Base-by-base conservation (phyloP, 2,888 invertebrate species). In the Aricia artaxerxes region DNA sequence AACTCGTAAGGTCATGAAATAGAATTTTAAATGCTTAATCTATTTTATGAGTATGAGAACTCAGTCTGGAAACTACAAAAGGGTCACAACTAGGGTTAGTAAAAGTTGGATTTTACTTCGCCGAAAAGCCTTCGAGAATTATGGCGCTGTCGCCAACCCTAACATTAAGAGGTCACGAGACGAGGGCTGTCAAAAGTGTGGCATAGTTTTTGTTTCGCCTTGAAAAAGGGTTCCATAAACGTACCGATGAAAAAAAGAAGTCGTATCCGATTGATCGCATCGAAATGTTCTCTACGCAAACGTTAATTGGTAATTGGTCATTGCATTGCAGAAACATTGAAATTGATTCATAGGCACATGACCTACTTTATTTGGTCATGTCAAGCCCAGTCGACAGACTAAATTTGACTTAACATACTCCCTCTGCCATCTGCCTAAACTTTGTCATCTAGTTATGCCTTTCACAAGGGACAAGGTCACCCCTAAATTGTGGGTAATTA, bases 31-130 rank as follows among this genome's bases (percentile, higher is more conserved):
- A 35, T 69, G 35, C 13, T 69, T 69, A 69, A 69, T 69, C 35
- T 69, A 69, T 69, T 69, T 69, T 38, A 69, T 69, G 38, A 69
- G 69, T 69, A 35, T 35, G 64, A 69, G 64, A 69, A 69, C 69
- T 16, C 13, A 69, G 69, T 69, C 69, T 69, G 69, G 35, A 13
- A 5, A 35, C 31, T 35, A 69, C 69, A 69, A 69, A 16, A 69
- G 69, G 69, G 69, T 69, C 69, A 69, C 16, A 13, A 4, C 3
- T 69, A 69, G 69, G 69, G 69, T 38, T 69, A 13, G 69, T 13
- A 69, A 69, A 69, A 35, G 35, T 11, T 7, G 11, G 13, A 13
- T 13, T 69, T 5, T 1, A 5, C 35, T 69, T 31, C 9, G 64
- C 1, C 64, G 31, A 69, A 13, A 69, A 9, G 0, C 35, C 64